Evolutionary conservation across 2,888 invertebrate genomes (phyloP).

Genomic region (Suillia variegata): DNA sequence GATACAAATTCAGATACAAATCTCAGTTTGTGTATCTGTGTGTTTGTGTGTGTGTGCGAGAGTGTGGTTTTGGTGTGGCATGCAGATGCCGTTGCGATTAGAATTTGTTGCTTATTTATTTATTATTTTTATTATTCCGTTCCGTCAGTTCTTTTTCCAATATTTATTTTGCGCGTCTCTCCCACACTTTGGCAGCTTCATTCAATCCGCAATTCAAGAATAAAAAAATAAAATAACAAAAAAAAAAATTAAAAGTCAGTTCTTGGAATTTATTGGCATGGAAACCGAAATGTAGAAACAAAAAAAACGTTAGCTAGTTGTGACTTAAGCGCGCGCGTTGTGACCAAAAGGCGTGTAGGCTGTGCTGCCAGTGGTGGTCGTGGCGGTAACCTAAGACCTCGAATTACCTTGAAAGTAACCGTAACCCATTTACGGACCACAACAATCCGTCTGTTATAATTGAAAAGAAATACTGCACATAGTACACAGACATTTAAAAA

Average conservation of each 20-base stretch:
- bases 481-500: neutral
- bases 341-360: neutral
- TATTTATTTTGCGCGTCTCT: neutral
- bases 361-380: slow-evolving; percentile 23
- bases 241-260: too few species aligned
- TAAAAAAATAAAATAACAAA: too few species aligned
- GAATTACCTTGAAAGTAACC: slow-evolving; percentile 51
- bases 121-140: neutral
- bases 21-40: neutral
- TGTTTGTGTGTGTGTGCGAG: neutral
- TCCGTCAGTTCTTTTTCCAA: neutral
- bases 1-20: neutral
- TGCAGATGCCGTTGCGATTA: slow-evolving; percentile 3
- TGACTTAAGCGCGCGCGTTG: neutral
- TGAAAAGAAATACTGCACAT: too few species aligned
- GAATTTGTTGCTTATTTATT: neutral
- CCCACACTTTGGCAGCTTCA: neutral
- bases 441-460: slow-evolving; percentile 39
- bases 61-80: neutral
- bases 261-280: neutral
- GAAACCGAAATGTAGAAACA: too few species aligned
- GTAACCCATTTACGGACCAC: too few species aligned
- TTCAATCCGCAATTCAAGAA: too few species aligned
- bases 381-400: slow-evolving; percentile 43
- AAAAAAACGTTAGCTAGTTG: neutral